A percentile compares a stretch with the other conserved stretches of the same genome.
Conservation (phyloP, 92 coral and sea anemone genomes). For the Porites divaricata region DNA sequence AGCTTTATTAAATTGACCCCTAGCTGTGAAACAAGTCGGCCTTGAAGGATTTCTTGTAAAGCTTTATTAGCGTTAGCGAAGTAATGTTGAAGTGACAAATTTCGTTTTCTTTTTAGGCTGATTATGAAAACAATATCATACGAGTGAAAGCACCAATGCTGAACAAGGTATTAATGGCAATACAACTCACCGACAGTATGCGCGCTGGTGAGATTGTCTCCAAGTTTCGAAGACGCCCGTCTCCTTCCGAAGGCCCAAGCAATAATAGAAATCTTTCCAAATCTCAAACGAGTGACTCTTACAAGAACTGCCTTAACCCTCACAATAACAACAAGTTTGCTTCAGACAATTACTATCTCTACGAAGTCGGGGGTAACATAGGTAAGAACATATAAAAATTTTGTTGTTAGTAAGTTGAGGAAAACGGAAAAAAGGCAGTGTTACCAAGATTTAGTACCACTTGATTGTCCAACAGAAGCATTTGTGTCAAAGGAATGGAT, state of each 20-base stretch:
- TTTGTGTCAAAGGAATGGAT: no score
- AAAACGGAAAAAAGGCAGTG: not conserved
- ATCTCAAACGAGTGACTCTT: conserved; percentile 29
- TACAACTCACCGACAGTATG: conserved; percentile 82
- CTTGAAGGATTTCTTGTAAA: no score
- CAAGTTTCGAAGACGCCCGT: conserved; percentile 84
- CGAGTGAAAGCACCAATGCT: conserved; percentile 95
- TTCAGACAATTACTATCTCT: conserved; percentile 82
- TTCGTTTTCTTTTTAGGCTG: conserved; percentile 61
- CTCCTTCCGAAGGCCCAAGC: conserved; percentile 25
- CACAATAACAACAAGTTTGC: conserved; percentile 92
- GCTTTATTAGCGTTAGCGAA: not conserved
- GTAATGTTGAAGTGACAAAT: not conserved
- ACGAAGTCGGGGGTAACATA: conserved; percentile 95
- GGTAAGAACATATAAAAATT: conserved; percentile 50
- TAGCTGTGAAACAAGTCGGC: no score
- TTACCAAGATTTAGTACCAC: no score
- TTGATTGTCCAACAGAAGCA: no score
- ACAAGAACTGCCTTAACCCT: conserved; percentile 83
- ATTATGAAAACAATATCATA: conserved; percentile 90
- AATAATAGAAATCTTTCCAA: conserved; percentile 8
- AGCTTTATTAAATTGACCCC: no score
- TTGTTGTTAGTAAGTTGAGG: not conserved
- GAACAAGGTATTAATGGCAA: conserved; percentile 93
- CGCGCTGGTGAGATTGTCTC: conserved; percentile 91